Evolutionary conservation across 2,888 invertebrate genomes (phyloP), one percentile per base, ranked within the genome.

Genomic region (Homarus gammarus): DNA sequence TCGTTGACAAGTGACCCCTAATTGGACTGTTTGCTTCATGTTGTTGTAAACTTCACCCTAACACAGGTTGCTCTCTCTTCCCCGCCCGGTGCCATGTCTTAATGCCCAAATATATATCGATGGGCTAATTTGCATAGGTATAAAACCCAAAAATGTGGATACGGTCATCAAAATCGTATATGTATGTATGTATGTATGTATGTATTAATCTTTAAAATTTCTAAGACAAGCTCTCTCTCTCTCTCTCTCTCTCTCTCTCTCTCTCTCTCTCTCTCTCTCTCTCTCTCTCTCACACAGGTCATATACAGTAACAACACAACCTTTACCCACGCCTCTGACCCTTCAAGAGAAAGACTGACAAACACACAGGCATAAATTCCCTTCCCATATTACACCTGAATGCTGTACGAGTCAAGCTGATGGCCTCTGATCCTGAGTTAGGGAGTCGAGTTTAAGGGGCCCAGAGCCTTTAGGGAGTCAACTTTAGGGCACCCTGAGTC

Each of bases 21-120:
- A 84, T 84, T 84, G 73, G 70, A 38, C 38, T 73, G 84, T 84
- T 84, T 73, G 49, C 73, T 75, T 56, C 73, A 56, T 38, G 56
- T 38, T 64, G 81, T 64, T 64, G 81, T 64, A 81, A 64, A 81
- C 27, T 2, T 38, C n/a, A n/a, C 64, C 81, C 22, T 15, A 64
- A 81, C 77, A 77, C 27, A 10, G 27, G 49, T n/a, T 40, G 27
- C 27, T 40, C 33, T 82, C 81, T 64, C 27, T 31, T 33, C 31
- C 61, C 10, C 36, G 51, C 31, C 51, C 40, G 22, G 44, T 36
- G 15, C 27, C 72, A 22, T 72, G 36, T 31, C 15, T 33, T 33
- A 18, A 5, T 18, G 18, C 72, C 72, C 72, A 22, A 6, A 18
- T 72, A 12, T 18, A 33, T 33, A 72, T 36, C 75, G n/a, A n/a